Conservation (phyloP, 2,797 vertebrate genomes). For the Acestrorhynchus altus region DNA sequence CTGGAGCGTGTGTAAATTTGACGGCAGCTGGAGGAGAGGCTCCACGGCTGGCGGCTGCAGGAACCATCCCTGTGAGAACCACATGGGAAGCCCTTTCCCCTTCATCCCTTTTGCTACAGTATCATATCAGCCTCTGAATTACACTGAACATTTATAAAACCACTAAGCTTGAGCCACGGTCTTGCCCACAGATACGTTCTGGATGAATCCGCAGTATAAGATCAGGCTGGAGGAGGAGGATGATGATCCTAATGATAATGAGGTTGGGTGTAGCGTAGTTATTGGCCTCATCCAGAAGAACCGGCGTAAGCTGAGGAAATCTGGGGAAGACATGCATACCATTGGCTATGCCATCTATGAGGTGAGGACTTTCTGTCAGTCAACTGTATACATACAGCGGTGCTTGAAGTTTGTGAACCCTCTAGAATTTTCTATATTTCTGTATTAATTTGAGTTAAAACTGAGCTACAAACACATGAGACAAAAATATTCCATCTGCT, state of each 20-base stretch:
- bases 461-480: too few relatives aligned
- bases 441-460: too few relatives aligned
- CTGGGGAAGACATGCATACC: conserved; percentile 77
- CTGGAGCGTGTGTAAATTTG: conserved; percentile 76
- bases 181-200: conserved; percentile 74
- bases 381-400: background rate
- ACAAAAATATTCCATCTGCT: too few relatives aligned
- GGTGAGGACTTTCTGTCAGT: conserved; percentile 57
- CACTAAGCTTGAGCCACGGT: background rate
- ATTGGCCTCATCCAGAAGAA: conserved; percentile 85
- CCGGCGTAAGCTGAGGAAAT: conserved; percentile 69
- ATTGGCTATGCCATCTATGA: conserved; percentile 78
- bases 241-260: conserved; percentile 66
- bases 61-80: conserved; percentile 76
- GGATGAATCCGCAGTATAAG: conserved; percentile 84
- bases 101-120: background rate
- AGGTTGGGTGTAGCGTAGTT: conserved; percentile 74
- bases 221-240: conserved; percentile 76
- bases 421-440: too few relatives aligned
- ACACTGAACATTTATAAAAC: background rate
- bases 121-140: too few relatives aligned
- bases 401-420: too few relatives aligned
- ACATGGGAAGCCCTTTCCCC: background rate
- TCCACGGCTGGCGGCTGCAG: conserved; percentile 78
- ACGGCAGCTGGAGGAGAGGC: conserved; percentile 77